Evolutionary conservation across 1,140 invertebrate genomes (phyloP), one percentile per base, ranked within the genome.

Genomic region (Harpegnathos saltator): DNA sequence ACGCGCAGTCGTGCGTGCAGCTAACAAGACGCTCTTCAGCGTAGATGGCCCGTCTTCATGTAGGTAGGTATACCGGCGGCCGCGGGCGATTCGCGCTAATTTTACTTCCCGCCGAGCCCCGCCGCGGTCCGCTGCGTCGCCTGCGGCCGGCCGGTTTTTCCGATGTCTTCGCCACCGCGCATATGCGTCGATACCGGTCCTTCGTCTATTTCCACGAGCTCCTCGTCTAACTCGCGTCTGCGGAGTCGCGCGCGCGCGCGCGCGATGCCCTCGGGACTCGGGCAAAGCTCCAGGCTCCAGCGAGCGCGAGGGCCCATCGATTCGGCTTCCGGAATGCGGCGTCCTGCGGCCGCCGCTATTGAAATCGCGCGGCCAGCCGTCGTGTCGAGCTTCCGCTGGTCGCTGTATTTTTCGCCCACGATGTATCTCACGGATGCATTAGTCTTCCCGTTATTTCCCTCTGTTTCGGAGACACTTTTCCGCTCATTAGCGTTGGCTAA

Each of bases 1-100:
- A 82, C 54, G 56, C 33, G 66, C 80, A 82, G 80, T 82, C 80
- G 80, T 82, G 80, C 80, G 80, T 82, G 78, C 78, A 82, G 78
- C 59, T 82, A 82, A 82, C 78, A 82, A 82, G 78, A 74, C 68
- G 19, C 69, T 61, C 59, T 72, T 61, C 22, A 61, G 71, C 78
- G 68, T 82, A 62, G 78, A 82, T 75, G 80, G 71, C 11, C 44
- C 78, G 69, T 82, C 68, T 74, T 82, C 69, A 62, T 82, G 80
- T 82, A 74, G 75, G 63, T 69, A 66, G 66, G 22, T 59, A 82
- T 82, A 82, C 29, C 71, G 80, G 69, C 71, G 80, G 69, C 80
- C 71, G 80, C 71, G 80, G 58, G 69, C 48, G 71, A 72, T 82
- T 82, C 58, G 80, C 59, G 69, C 71, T 82, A 82, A 82, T 74